Evolutionary conservation across 1,140 invertebrate species (phyloP), one percentile per base, ranked within the genome.

Genomic region (Prorops nasuta): DNA sequence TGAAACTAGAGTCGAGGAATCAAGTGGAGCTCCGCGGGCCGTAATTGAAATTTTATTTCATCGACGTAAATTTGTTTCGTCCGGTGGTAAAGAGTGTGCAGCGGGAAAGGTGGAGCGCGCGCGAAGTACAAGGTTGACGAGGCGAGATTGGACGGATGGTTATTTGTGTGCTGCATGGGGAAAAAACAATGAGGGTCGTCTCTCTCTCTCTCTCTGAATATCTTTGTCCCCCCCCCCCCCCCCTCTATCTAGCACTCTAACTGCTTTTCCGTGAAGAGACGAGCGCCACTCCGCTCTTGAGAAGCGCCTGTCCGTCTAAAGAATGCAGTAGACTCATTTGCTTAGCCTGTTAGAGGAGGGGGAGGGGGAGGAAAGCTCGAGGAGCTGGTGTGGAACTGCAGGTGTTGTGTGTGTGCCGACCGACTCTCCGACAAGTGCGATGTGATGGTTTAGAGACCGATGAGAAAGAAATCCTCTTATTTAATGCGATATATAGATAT

Each of bases 281-380:
- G 16, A 45, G 17, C 48, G 50, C 22, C 47, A 61, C 64, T 49
- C 56, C 49, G 58, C 61, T 59, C 62, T 66, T 48, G 51, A 64
- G 60, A 68, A 63, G 54, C 64, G 58, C 44, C 60, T 67, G 56
- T 61, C 56, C 58, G 28, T 50, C 35, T 63, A 54, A 69, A 68
- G 60, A 71, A 73, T 66, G 62, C 57, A 67, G 53, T 51, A 51
- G 51, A 57, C 54, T 69, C 66, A 67, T 70, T 71, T 67, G 64
- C 67, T 68, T 63, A 61, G 58, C 51, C 54, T 59, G 60, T 64
- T 65, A 61, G 52, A 55, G 54, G 54, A 49, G 57, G n/a, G n/a
- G n/a, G n/a, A n/a, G n/a, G n/a, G n/a, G n/a, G n/a, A n/a, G n/a
- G n/a, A n/a, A n/a, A n/a, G n/a, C n/a, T n/a, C n/a, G n/a, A n/a